These are phyloP conservation scores for Petrocephalus sullivani DNA, from an alignment of 2,797 vertebrate genomes.

Conservation along the genomic window DNA sequence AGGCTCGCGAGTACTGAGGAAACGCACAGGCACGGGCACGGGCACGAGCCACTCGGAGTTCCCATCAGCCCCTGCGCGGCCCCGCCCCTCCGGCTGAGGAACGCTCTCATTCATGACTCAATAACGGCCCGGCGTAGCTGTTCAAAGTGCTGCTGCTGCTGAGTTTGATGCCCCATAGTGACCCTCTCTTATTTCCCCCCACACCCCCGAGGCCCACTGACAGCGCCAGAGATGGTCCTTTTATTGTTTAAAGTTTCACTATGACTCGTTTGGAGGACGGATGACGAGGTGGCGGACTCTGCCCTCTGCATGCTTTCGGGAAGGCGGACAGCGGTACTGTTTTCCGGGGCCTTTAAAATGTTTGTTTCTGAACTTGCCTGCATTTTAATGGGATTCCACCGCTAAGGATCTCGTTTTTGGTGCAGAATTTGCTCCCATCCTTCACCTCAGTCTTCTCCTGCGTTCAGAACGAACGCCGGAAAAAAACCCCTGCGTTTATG, in stretches of 20 bases:
- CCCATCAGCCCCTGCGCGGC: not conserved
- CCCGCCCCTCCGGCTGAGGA: constrained; percentile 33
- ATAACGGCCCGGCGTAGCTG: constrained; percentile 30
- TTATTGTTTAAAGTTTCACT: not conserved
- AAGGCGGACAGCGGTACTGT: not conserved
- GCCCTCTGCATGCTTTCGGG: not conserved
- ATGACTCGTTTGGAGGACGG: not conserved
- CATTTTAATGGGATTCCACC: not conserved
- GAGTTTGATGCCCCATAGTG: constrained; percentile 26
- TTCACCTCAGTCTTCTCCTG: not conserved
- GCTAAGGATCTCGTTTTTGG: not conserved
- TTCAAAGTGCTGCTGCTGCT: constrained; percentile 30
- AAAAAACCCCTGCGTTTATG: not conserved
- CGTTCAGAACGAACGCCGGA: not conserved
- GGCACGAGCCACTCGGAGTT: not conserved
- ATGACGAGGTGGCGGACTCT: not conserved
- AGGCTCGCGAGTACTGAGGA: constrained; percentile 82
- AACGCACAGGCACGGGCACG: not conserved
- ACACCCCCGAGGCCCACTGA: not conserved
- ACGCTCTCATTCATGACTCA: constrained; percentile 35
- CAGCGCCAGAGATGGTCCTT: not conserved
- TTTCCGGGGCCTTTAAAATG: not conserved
- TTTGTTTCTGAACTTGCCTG: not conserved
- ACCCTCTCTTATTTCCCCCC: not conserved
- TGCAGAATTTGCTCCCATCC: not conserved